Evolutionary conservation across 2,113 vertebrate genomes (phyloP), one percentile per base, ranked within the genome.

Genomic region (Oncorhynchus kisutch): DNA sequence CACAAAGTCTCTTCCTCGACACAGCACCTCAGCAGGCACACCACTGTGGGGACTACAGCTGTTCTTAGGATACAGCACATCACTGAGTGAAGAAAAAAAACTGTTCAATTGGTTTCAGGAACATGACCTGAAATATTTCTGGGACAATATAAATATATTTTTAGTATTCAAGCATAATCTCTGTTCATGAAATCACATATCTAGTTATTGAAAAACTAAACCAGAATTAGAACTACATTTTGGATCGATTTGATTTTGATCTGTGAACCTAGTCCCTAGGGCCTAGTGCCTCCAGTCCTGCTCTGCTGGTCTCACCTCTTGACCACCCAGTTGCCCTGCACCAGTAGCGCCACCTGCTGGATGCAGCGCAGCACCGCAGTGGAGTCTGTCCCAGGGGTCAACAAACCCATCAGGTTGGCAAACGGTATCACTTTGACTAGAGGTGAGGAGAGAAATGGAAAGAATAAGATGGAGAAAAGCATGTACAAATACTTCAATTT

Each of bases 291-390:
- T 54, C 5, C 51, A 16, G 51, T 54, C 13, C 27, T 69, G 14
- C 48, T 54, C 16, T 8, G 29, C n/a, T 20, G 18, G 3, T 16
- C 91, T 74, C 87, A 98, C 98, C 97, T 99, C 88, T 99, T 99
- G 4, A 99, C 96, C 4, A 99, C 97, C 98, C 98, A 99, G 93
- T 98, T 99, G 25, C 98, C 98, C 88, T 99, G 97, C 73, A 99
- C 96, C 76, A 99, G 89, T 92, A 99, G 95, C 16, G 98, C 96
- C 96, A 99, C 97, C 94, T 99, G 97, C 91, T 99, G 98, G 89
- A 99, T 96, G 82, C 97, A 98, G 72, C 98, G 95, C 82, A 99
- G 89, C 80, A 95, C 97, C 12, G 96, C 84, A 0, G 95, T 96
- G 0, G 96, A 93, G 87, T 99, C 98, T 0, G 94, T 93, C 14